Base-by-base conservation (phyloP, 2,888 invertebrate genomes). In the Atethmia centrago region DNA sequence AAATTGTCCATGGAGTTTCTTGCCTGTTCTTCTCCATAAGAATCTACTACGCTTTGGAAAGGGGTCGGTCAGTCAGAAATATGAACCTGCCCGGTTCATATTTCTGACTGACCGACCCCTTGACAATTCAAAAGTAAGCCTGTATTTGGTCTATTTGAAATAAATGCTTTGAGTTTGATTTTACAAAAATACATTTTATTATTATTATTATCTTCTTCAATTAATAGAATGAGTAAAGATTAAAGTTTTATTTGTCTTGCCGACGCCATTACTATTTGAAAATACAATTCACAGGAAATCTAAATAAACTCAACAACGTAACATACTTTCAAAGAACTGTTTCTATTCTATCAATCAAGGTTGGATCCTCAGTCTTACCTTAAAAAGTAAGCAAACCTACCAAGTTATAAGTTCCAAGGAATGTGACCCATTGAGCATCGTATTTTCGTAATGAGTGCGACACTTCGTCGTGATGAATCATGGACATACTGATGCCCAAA, bases 401-500 rank as follows among this genome's bases (percentile, higher is more conserved):
- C 55, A 47, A 53, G 70, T 82, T 64, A 71, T 59, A 21, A 28
- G 45, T 65, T 79, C 21, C 45, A 21, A 56, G 73, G 79, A 68
- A 72, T 78, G 45, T 68, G 72, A 79, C 36, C 77, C 55, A 71
- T 28, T 63, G 42, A 55, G 12, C 55, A 14, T 61, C 40, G 45
- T 61, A 14, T 68, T 53, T 55, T 82, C 12, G 72, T 61, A 67
- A 79, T 40, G 63, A 79, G 16, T 42, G 47, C 71, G 74, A 83
- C 67, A 74, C 42, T 68, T 53, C 19, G n/a, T 31, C 16, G 4
- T 25, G 49, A 63, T 80, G 81, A 81, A 80, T 81, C 84, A 81
- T 31, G 65, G 19, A 58, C 62, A 74, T 80, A 31, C 51, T 65
- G 80, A 55, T 84, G 67, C 31, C 80, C 83, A 51, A 56, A 71